A percentile compares a stretch with the other conserved stretches of the same genome.
Conservation (phyloP, 2,113 vertebrate species). For the Pipa parva region DNA sequence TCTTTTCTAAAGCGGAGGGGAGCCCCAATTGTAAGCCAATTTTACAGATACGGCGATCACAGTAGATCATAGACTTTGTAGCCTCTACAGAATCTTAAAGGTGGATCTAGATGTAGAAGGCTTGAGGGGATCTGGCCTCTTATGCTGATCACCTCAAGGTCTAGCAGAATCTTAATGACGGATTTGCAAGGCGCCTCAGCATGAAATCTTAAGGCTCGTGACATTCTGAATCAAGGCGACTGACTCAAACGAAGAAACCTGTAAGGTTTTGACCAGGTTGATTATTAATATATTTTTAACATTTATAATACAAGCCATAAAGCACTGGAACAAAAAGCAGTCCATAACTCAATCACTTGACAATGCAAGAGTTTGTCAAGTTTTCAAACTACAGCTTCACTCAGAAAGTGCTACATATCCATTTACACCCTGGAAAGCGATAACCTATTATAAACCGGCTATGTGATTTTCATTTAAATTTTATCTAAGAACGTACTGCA, state of each 20-base stretch:
- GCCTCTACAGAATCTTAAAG: conserved; percentile 77
- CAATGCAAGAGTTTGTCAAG: conserved; percentile 25
- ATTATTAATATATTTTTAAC: conserved; percentile 74
- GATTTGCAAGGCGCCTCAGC: conserved; percentile 91
- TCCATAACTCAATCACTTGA: conserved; percentile 46
- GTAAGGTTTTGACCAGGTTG: conserved; percentile 91
- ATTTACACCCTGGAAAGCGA: no score
- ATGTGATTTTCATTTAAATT: no score
- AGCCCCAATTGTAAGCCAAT: conserved; percentile 84
- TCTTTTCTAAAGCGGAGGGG: conserved; percentile 85
- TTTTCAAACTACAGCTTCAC: no score
- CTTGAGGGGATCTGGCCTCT: conserved; percentile 86
- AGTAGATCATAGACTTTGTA: conserved; percentile 76
- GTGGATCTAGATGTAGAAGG: conserved; percentile 85
- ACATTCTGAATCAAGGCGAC: conserved; percentile 91
- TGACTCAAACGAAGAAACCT: conserved; percentile 93
- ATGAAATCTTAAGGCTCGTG: conserved; percentile 89
- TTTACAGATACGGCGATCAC: conserved; percentile 83
- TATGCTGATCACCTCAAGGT: conserved; percentile 89
- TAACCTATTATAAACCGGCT: no score
- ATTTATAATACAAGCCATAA: conserved; percentile 63
- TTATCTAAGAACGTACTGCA: no score
- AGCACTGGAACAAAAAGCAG: conserved; percentile 55
- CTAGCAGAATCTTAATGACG: conserved; percentile 86
- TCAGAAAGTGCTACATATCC: no score